Evolutionary conservation across 2,113 vertebrate species (phyloP).

Genomic region (Thalassoma bifasciatum): DNA sequence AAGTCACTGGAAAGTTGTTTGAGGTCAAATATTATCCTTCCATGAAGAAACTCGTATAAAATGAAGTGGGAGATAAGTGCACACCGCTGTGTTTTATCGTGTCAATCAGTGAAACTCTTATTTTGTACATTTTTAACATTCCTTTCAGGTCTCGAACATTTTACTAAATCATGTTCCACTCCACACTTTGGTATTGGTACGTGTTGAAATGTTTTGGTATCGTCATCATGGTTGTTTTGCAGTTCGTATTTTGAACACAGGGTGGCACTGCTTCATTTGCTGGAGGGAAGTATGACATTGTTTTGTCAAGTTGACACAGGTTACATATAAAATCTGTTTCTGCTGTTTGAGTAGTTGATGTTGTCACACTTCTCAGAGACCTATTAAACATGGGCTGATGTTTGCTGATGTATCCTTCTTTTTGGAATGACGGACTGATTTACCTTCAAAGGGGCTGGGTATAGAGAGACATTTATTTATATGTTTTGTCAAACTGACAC

Average conservation of each 20-base stretch:
- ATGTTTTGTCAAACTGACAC: conserved; percentile 4
- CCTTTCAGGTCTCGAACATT: conserved; percentile 36
- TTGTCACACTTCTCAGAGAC: conserved; percentile 7
- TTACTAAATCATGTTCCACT: conserved; percentile 24
- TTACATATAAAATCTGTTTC: conserved; percentile 8
- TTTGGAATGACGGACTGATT: conserved; percentile 19
- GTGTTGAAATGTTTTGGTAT: background rate
- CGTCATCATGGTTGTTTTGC: background rate
- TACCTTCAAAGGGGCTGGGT: background rate
- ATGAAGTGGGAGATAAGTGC: conserved; percentile 22
- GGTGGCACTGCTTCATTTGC: conserved; percentile 42
- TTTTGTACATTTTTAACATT: conserved; percentile 66
- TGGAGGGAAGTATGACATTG: conserved; percentile 7
- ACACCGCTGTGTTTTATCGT: conserved; percentile 35
- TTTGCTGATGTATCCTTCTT: background rate
- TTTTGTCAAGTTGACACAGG: conserved; percentile 1
- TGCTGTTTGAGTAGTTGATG: conserved; percentile 15
- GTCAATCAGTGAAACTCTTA: conserved; percentile 3
- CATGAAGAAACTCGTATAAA: conserved; percentile 29
- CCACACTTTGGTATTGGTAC: background rate
- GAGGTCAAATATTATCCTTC: conserved; percentile 37
- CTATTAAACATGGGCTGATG: background rate
- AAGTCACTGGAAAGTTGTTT: conserved; percentile 67
- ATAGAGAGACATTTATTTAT: background rate
- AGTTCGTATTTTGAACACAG: conserved; percentile 43